Percentiles rank a stretch among this genome's conserved stretches.
Evolutionary conservation across 2,113 vertebrate species (phyloP).

Genomic region (Strigops habroptila): DNA sequence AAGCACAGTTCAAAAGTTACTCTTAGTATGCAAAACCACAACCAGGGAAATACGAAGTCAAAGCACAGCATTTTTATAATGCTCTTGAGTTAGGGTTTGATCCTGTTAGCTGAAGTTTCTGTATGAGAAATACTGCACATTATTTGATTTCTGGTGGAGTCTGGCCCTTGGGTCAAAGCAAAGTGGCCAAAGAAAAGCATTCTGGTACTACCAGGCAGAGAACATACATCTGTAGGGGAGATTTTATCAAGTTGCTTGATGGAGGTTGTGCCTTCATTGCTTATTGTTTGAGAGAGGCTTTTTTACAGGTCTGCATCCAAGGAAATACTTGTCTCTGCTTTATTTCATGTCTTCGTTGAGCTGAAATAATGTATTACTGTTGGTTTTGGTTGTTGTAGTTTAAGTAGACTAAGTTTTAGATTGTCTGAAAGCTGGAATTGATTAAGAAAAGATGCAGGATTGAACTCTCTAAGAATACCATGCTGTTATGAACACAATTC

Average conservation of each 20-base stretch:
- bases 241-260: neutral
- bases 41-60: neutral
- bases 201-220: neutral
- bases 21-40: neutral
- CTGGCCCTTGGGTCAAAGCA: neutral
- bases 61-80: neutral
- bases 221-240: neutral
- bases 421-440: neutral
- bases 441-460: neutral
- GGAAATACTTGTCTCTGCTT: neutral
- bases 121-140: neutral
- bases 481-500: neutral
- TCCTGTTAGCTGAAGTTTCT: neutral
- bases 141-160: neutral
- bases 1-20: neutral
- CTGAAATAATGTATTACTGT: neutral
- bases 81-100: neutral
- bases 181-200: neutral
- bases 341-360: fast-evolving
- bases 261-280: neutral
- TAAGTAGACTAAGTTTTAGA: neutral
- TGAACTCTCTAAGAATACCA: fast-evolving
- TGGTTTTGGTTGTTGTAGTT: neutral
- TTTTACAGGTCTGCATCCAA: neutral
- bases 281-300: neutral